Conservation (phyloP, 2,888 invertebrate species). For the Gryllus longicercus region DNA sequence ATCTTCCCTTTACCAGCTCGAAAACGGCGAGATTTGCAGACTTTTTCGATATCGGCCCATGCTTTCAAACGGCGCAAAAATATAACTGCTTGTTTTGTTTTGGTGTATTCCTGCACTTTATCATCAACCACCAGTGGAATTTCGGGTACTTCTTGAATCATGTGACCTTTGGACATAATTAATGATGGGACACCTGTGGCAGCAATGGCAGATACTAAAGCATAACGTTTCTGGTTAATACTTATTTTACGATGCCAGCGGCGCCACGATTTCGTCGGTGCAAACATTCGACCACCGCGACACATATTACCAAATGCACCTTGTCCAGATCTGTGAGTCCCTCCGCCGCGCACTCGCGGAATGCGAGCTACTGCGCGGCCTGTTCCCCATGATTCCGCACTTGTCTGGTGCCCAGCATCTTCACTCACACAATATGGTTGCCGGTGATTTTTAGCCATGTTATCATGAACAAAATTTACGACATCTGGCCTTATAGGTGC, state of each 20-base stretch:
- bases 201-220: constrained; percentile 94
- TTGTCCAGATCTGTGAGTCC: constrained; percentile 99
- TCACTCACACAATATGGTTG: constrained; percentile 97
- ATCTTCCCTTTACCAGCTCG: constrained; percentile 99
- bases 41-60: constrained; percentile 97
- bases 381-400: constrained; percentile 99
- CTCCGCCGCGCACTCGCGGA: constrained; percentile 98
- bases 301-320: constrained; percentile 99
- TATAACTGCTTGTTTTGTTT: constrained; percentile 96
- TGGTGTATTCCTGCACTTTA: constrained; percentile 91
- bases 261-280: constrained; percentile 96
- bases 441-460: constrained; percentile 92
- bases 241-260: constrained; percentile 97
- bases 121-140: constrained; percentile 94
- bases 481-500: constrained; percentile 98
- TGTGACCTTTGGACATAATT: constrained; percentile 91
- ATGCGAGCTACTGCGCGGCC: constrained; percentile 99
- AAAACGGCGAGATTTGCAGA: constrained; percentile 92
- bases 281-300: constrained; percentile 99
- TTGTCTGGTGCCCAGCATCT: constrained; percentile 98
- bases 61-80: constrained; percentile 91
- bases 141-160: constrained; percentile 90
- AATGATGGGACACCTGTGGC: constrained; percentile 95
- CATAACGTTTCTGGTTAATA: constrained; percentile 93
- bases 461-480: constrained; percentile 94